Conservation (phyloP, 2,113 vertebrate species). For the Rattus norvegicus region GRCr8 NC_086020.1:36253501-36254000, state of each 20-base stretch:
- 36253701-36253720: not conserved
- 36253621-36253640: not conserved
- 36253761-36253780: not conserved
- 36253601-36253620: not conserved
- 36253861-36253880: not conserved
- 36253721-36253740: not conserved
- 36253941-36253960: not conserved
- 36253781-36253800: not conserved
- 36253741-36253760: not conserved
- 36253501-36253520: not conserved
- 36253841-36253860: not conserved
- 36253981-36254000: not conserved
- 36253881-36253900: not conserved
- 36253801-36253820: not conserved
- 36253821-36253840: not conserved
- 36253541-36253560: not conserved
- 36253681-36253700: not conserved
- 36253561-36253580: not conserved
- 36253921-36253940: not conserved
- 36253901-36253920: not conserved
- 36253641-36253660: not conserved
- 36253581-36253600: not conserved
- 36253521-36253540: not conserved
- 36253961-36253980: not conserved
- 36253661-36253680: not conserved